A percentile compares a stretch with the other conserved stretches of the same genome.
Conservation (phyloP, 2,888 invertebrate genomes). For the Dendrolimus pini region DNA sequence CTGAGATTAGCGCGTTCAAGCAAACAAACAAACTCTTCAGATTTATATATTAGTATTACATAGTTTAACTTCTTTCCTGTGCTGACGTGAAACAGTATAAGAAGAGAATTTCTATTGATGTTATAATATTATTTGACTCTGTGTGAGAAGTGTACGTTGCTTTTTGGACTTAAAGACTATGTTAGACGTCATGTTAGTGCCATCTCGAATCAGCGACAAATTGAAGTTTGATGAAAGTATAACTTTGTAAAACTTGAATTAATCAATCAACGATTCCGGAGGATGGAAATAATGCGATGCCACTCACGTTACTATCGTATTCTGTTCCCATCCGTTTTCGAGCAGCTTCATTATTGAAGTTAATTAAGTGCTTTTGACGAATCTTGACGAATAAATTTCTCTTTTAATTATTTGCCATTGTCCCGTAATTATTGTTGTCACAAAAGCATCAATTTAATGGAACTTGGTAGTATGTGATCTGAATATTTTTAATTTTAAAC, state of each 20-base stretch:
- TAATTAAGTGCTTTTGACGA: constrained; percentile 25
- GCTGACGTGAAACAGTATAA: too few relatives aligned
- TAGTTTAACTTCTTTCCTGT: too few relatives aligned
- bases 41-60: too few relatives aligned
- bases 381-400: constrained; percentile 25
- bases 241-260: not conserved
- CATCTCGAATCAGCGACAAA: not conserved
- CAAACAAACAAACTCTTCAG: too few relatives aligned
- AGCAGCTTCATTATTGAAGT: constrained; percentile 10
- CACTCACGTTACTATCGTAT: constrained; percentile 1
- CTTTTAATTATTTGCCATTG: constrained; percentile 33
- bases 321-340: not conserved
- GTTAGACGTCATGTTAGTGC: too few relatives aligned
- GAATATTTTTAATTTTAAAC: constrained; percentile 22
- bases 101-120: too few relatives aligned
- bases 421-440: constrained; percentile 30
- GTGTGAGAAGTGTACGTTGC: too few relatives aligned
- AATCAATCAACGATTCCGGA: not conserved
- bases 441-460: constrained; percentile 19
- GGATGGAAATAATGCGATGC: not conserved
- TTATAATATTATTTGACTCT: too few relatives aligned
- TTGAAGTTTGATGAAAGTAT: not conserved
- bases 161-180: too few relatives aligned
- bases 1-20: too few relatives aligned
- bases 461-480: constrained; percentile 24